Conservation (phyloP, 1,140 invertebrate species). For the Halictus rubicundus region DNA sequence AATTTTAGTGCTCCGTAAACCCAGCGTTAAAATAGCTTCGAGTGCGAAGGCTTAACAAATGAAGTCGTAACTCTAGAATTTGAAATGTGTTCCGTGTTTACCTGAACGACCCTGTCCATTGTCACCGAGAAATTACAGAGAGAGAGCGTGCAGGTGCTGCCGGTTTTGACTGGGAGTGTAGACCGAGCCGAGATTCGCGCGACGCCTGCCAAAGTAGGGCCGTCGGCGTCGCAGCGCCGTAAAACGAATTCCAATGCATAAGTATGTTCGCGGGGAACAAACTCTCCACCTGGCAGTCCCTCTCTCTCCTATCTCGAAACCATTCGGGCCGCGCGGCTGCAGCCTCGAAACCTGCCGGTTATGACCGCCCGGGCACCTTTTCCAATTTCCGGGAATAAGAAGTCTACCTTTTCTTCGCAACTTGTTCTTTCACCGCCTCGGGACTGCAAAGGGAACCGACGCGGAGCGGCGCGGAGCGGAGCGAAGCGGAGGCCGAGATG, state of each 20-base stretch:
- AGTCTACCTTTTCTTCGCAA: slow-evolving; percentile 32
- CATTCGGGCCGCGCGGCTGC: not conserved
- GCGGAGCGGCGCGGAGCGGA: too few species aligned
- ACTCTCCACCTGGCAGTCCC: slow-evolving; percentile 30
- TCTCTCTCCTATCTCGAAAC: slow-evolving; percentile 9
- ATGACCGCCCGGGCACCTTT: slow-evolving; percentile 47
- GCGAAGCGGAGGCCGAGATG: not conserved
- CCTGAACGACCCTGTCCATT: too few species aligned
- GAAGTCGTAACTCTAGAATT: too few species aligned
- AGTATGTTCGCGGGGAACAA: slow-evolving; percentile 45
- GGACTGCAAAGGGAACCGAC: not conserved
- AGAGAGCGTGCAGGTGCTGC: too few species aligned
- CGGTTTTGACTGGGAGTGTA: too few species aligned
- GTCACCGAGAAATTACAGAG: too few species aligned
- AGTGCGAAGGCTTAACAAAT: too few species aligned
- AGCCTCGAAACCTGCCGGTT: slow-evolving; percentile 11
- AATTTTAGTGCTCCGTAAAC: too few species aligned
- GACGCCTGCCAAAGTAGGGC: not conserved
- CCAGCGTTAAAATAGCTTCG: too few species aligned
- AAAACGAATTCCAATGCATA: slow-evolving; percentile 59
- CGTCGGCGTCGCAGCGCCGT: slow-evolving; percentile 15
- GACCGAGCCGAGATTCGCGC: too few species aligned
- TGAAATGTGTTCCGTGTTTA: too few species aligned
- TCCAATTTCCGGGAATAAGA: slow-evolving; percentile 63
- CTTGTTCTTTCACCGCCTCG: not conserved